Conservation (phyloP, 2,113 vertebrate species). For the Gallinago media region DNA sequence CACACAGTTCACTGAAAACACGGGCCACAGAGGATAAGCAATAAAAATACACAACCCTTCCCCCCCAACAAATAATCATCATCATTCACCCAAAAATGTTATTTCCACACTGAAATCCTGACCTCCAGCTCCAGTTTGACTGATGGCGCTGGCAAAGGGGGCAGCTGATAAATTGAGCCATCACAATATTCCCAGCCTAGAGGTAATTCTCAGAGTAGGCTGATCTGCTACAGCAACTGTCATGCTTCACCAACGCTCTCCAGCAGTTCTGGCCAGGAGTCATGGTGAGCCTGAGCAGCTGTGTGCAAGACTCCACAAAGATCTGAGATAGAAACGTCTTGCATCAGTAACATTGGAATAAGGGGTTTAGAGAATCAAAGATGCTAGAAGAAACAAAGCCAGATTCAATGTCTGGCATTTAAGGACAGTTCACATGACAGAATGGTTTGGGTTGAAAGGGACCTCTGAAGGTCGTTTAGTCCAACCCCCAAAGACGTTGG, state of each 20-base stretch:
- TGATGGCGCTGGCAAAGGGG: neutral
- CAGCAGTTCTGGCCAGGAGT: neutral
- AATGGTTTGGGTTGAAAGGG: neutral
- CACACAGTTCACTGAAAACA: neutral
- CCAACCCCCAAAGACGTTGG: neutral
- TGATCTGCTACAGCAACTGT: neutral
- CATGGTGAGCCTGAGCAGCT: neutral
- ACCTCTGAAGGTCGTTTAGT: neutral
- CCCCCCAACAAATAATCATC: neutral
- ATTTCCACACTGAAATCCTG: slow-evolving; percentile 3
- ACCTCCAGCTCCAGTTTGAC: slow-evolving; percentile 5
- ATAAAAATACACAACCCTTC: neutral
- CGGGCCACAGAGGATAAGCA: neutral
- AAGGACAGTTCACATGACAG: neutral
- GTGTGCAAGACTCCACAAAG: neutral
- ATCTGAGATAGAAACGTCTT: neutral
- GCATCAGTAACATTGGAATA: neutral
- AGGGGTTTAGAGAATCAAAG: neutral
- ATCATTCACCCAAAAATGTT: slow-evolving; percentile 1
- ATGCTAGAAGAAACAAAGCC: neutral
- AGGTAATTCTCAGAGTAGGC: neutral
- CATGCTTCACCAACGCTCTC: neutral
- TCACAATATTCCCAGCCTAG: neutral
- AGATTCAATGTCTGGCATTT: fast-evolving
- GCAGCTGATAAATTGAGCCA: slow-evolving; percentile 21